Percentiles rank a stretch among this genome's conserved stretches.
These are phyloP conservation scores for Littorina saxatilis DNA, from an alignment of 1,140 invertebrate genomes.

Conservation along the genomic window DNA sequence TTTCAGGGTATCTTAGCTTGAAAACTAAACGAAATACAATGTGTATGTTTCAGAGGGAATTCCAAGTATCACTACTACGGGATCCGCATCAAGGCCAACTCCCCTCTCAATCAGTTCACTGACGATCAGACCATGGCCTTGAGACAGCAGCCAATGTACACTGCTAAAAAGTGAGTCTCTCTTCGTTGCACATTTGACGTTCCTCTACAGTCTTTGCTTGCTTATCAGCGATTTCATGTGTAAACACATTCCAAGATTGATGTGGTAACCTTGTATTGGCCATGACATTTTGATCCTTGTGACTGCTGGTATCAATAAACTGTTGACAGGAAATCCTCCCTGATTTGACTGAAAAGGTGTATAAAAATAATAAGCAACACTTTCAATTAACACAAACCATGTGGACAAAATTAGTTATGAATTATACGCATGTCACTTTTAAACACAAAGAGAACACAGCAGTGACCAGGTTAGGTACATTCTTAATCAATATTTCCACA, in stretches of 20 bases:
- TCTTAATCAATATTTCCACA: too few species aligned
- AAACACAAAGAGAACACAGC: too few species aligned
- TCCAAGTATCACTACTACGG: slow-evolving; percentile 99
- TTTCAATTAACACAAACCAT: too few species aligned
- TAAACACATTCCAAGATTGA: not conserved
- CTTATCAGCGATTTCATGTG: not conserved
- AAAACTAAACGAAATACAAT: not conserved
- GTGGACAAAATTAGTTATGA: too few species aligned
- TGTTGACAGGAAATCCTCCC: too few species aligned
- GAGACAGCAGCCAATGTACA: slow-evolving; percentile 76
- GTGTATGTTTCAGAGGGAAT: slow-evolving; percentile 86
- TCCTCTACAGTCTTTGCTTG: not conserved
- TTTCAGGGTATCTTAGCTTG: not conserved
- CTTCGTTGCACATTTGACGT: not conserved
- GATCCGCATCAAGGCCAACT: slow-evolving; percentile 95
- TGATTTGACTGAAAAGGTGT: too few species aligned
- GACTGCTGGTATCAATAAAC: too few species aligned
- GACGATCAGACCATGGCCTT: slow-evolving; percentile 78
- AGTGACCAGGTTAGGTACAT: too few species aligned
- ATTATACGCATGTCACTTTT: too few species aligned
- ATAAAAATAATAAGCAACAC: too few species aligned
- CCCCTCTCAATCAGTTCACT: slow-evolving; percentile 82
- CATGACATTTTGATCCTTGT: too few species aligned
- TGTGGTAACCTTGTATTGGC: too few species aligned
- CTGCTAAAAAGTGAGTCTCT: slow-evolving; percentile 72